phyloP scores from a whole-genome alignment of 2,797 vertebrate species.

The Sebastes flavidus region DNA sequence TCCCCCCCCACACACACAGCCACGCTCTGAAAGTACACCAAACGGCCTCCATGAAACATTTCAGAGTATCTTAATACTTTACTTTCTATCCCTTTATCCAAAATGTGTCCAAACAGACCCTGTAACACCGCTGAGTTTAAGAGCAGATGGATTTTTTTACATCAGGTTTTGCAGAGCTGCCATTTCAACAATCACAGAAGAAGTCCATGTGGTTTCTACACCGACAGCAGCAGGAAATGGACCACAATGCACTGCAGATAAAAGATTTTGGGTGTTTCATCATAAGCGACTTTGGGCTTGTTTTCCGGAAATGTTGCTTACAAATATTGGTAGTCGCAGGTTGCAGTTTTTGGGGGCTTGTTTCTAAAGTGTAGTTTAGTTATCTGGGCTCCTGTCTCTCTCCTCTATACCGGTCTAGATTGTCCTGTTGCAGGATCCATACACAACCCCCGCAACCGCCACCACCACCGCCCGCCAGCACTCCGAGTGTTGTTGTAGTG shows the following conservation, averaged over 20 bases:
- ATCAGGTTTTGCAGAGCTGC: neutral
- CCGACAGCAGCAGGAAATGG: neutral
- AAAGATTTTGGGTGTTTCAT: neutral
- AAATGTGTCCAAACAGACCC: neutral
- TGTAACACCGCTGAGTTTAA: no score
- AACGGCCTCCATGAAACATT: neutral
- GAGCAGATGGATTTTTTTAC: neutral
- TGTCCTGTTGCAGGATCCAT: no score
- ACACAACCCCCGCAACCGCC: no score
- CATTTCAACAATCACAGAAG: neutral
- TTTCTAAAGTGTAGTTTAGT: no score
- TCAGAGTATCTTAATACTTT: neutral
- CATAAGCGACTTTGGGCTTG: no score
- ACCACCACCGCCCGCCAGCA: no score
- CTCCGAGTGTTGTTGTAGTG: no score
- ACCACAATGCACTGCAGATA: neutral
- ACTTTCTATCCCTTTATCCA: neutral
- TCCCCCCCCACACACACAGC: conserved; percentile 13
- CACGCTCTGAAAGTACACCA: neutral
- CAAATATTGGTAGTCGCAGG: no score
- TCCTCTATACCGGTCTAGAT: no score
- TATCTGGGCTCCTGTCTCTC: no score
- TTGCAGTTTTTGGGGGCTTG: no score
- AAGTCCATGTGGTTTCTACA: neutral
- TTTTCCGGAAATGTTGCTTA: no score